Base-by-base conservation (phyloP, 1,140 invertebrate genomes). In the Bombus confusus region DNA sequence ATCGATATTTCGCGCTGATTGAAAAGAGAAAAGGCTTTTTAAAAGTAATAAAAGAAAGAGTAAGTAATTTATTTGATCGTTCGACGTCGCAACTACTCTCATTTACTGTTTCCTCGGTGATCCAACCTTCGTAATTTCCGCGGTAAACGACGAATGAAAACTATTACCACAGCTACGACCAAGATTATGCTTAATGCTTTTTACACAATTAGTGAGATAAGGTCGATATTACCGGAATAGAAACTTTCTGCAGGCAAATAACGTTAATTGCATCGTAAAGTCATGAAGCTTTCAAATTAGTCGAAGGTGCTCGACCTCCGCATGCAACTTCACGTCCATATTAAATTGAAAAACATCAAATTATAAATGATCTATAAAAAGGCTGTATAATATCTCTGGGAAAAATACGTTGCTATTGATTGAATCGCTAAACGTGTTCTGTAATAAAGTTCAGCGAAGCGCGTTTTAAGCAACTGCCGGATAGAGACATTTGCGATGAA, bases 71-170 rank as follows among this genome's bases (percentile, higher is more conserved):
- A 31, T 39, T 15, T 9, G 34, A 18, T 34, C 28, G 52, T 37
- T 43, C 22, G 64, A 52, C 34, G 47, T 47, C n/a, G 39, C 34
- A 31, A 31, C 57, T 73, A 73, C 22, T 59, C n/a, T 13, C 25
- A 34, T n/a, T 41, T n/a, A 31, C 52, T 47, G 71, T 64, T 82
- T n/a, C 80, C 22, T 47, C 71, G 15, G 34, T 13, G 39, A 64
- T 47, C 5, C 57, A 75, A 39, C 39, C 10, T 43, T 62, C 43
- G 71, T 59, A 82, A 75, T 82, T 82, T 82, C 71, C 80, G 52
- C 9, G 52, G 69, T 64, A 74, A 81, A 72, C 69, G 39, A 43
- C 69, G 80, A 81, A 81, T 62, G 80, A 81, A 81, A 81, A 81
- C 47, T 62, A 37, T 74, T 81, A 74, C 69, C 69, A 39, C 69